Evolutionary conservation across 2,888 invertebrate genomes (phyloP), one percentile per base, ranked within the genome.

Genomic region (Ormyrus pomaceus): DNA sequence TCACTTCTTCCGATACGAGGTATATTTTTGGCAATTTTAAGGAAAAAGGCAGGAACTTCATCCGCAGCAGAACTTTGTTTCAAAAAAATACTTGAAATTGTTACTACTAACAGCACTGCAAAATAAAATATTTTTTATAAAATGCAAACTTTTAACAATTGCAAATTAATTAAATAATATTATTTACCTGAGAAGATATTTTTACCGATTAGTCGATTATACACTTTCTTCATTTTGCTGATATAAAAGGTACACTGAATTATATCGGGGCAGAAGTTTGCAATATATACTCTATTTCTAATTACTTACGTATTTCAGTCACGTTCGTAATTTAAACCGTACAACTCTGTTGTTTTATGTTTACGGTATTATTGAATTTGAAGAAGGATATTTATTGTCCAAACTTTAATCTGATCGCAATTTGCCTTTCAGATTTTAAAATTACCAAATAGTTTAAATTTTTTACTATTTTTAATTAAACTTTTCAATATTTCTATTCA

Each of bases 21-120:
- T 45, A 90, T 85, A 13, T 86, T 88, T 81, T 90, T 90, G 0
- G 88, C 89, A 50, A 89, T 89, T 83, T 90, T 90, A 3, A 90
- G 72, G 56, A 89, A 90, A 76, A 90, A 90, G 0, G 88, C 87
- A 0, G 89, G 89, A 5, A 87, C 86, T 71, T 88, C 88, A 62
- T 89, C 89, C 0, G 87, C 87, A 61, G 53, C 50, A 61, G 19
- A 59, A 9, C 13, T 13, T 45, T 75, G 11, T 50, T 34, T 58
- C 19, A 4, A 50, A 51, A 65, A 3, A 19, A 53, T 55, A 1
- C 5, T n/a, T 9, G 64, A 6, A 34, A 51, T 5, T 6, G 58
- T n/a, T 74, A 69, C 34, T 9, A 70, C 19, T 10, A 77, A 13
- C 3, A 62, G n/a, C 48, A 19, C 77, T 81, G 51, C 3, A 72